phyloP scores from a whole-genome alignment of 2,113 vertebrate species.

The Chiloscyllium plagiosum region DNA sequence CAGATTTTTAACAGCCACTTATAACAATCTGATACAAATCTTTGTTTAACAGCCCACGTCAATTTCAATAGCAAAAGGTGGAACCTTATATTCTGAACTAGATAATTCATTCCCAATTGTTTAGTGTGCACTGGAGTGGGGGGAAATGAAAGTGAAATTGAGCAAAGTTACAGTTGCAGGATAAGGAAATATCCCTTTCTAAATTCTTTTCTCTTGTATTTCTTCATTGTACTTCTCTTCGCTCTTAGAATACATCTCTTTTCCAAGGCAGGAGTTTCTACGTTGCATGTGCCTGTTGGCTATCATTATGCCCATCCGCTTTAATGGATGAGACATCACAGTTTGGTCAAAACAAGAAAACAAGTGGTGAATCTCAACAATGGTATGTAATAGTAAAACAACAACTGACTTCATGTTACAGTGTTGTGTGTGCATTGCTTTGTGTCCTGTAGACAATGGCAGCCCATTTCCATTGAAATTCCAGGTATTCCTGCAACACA shows the following conservation, averaged over 20 bases:
- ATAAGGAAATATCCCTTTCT: not conserved
- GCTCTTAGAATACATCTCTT: not conserved
- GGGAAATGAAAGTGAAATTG: not conserved
- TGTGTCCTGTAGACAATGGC: not conserved
- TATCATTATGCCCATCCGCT: not conserved
- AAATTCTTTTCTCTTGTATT: not conserved
- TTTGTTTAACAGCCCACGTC: not conserved
- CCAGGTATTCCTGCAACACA: not conserved
- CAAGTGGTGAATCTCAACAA: not conserved
- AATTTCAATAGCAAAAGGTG: slow-evolving; percentile 10
- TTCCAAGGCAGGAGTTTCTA: not conserved
- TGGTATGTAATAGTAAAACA: not conserved
- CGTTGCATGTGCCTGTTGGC: not conserved
- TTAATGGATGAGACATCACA: not conserved
- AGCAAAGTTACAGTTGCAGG: not conserved
- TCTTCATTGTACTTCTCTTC: not conserved
- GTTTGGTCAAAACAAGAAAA: not conserved
- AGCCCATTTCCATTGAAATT: not conserved
- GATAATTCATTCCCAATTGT: not conserved
- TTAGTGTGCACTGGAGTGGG: not conserved
- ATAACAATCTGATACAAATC: slow-evolving; percentile 21
- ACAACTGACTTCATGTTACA: not conserved
- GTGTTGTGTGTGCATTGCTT: not conserved
- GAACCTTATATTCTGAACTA: not conserved
- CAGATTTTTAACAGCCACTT: slow-evolving; percentile 13